A percentile compares a stretch with the other conserved stretches of the same genome.
These are phyloP conservation scores for Capricornis sumatraensis DNA, from an alignment of 2,113 vertebrate species.

Conservation along the genomic window DNA sequence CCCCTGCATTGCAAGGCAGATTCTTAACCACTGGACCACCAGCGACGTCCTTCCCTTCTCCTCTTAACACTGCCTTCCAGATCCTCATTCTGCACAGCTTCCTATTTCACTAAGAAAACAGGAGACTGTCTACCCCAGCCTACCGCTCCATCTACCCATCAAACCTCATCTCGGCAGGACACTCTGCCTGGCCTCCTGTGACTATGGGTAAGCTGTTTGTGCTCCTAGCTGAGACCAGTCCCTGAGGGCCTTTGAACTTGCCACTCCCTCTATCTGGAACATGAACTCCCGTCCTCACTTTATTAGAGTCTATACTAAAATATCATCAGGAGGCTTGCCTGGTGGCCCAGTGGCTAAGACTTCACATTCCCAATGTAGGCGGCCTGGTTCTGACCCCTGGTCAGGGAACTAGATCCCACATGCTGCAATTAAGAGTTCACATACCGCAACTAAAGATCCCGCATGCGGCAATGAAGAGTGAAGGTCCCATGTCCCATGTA, in stretches of 20 bases:
- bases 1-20: background rate
- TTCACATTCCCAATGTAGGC: background rate
- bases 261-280: background rate
- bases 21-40: background rate
- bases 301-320: background rate
- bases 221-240: background rate
- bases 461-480: background rate
- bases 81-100: background rate
- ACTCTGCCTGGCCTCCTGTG: background rate
- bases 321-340: background rate
- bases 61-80: background rate
- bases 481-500: background rate
- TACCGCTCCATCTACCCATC: background rate
- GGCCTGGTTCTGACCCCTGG: background rate
- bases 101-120: background rate
- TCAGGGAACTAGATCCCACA: background rate
- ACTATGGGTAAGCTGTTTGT: background rate
- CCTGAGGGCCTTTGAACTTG: background rate
- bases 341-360: background rate
- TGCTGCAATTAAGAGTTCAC: background rate
- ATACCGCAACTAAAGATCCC: background rate
- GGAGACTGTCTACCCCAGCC: background rate
- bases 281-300: background rate
- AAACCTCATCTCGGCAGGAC: rapidly evolving
- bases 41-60: background rate